Evolutionary conservation across 2,888 invertebrate species (phyloP).

Genomic region (Pimpla rufipes): DNA sequence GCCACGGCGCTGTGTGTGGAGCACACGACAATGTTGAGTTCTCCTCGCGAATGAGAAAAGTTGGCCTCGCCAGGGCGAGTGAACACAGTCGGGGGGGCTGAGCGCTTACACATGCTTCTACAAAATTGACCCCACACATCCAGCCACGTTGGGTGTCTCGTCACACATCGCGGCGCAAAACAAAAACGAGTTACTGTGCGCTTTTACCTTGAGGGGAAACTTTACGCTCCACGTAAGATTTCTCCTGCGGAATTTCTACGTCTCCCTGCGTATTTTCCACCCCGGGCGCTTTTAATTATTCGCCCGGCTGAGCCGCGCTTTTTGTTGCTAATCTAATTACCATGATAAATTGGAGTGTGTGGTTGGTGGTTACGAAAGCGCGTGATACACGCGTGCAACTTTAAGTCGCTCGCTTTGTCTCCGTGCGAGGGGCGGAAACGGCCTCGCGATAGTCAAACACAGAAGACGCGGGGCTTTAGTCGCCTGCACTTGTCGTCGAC

Average conservation of each 20-base stretch:
- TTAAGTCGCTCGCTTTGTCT: not conserved
- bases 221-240: conserved; percentile 24
- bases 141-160: not conserved
- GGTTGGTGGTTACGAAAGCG: not conserved
- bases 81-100: conserved; percentile 11
- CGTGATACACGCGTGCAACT: not conserved
- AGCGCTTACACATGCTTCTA: conserved; percentile 35
- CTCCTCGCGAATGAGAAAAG: conserved; percentile 61
- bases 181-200: conserved; percentile 15
- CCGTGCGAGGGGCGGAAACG: not conserved
- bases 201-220: conserved; percentile 30
- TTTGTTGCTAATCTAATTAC: not conserved
- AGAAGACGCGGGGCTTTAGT: no score
- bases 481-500: not conserved
- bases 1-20: not conserved
- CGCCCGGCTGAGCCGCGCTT: not conserved
- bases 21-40: conserved; percentile 32
- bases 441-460: not conserved
- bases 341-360: not conserved
- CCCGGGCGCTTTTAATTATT: not conserved
- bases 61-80: conserved; percentile 12
- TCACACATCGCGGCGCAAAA: not conserved
- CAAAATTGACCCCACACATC: not conserved
- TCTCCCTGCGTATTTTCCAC: not conserved
- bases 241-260: not conserved